A percentile compares a stretch with the other conserved stretches of the same genome.
Evolutionary conservation across 1,140 invertebrate species (phyloP).

Genomic region (Adoxophyes honmai): DNA sequence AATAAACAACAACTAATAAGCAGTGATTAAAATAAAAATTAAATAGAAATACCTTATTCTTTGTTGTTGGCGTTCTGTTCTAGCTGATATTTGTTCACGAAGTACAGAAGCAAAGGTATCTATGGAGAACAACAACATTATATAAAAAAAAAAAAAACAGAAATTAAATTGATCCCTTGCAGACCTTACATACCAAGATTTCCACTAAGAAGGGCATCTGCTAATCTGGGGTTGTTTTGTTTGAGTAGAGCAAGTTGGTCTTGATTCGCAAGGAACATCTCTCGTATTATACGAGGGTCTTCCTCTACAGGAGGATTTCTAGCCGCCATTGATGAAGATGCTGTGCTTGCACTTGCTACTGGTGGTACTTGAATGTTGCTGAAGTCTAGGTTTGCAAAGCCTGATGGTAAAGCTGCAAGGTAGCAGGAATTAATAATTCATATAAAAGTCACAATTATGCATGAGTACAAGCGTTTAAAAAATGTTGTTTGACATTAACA

Average conservation of each 20-base stretch:
- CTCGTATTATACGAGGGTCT: slow-evolving; percentile 91
- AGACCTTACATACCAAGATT: slow-evolving; percentile 85
- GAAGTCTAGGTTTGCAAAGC: slow-evolving; percentile 84
- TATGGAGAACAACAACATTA: slow-evolving; percentile 28
- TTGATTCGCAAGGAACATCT: slow-evolving; percentile 95
- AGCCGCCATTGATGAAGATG: slow-evolving; percentile 53
- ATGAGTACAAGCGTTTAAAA: slow-evolving; percentile 19
- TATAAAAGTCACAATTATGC: background rate
- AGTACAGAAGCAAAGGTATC: slow-evolving; percentile 91
- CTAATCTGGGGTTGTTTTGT: slow-evolving; percentile 95
- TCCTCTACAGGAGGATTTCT: slow-evolving; percentile 81
- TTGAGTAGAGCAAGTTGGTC: slow-evolving; percentile 93
- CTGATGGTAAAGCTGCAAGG: slow-evolving; percentile 56
- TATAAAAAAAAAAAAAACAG: background rate
- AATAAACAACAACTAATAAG: no score
- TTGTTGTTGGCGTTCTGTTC: slow-evolving; percentile 88
- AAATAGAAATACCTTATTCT: slow-evolving; percentile 81
- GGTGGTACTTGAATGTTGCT: slow-evolving; percentile 89
- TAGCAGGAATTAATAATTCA: background rate
- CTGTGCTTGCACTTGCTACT: slow-evolving; percentile 32
- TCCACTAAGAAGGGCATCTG: slow-evolving; percentile 92
- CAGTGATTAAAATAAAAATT: no score
- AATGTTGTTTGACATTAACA: slow-evolving; percentile 10
- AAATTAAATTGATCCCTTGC: no score
- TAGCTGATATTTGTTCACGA: slow-evolving; percentile 86